A percentile compares a stretch with the other conserved stretches of the same genome.
These are phyloP conservation scores for Indicator indicator DNA, from an alignment of 2,113 vertebrate species.

Conservation along the genomic window DNA sequence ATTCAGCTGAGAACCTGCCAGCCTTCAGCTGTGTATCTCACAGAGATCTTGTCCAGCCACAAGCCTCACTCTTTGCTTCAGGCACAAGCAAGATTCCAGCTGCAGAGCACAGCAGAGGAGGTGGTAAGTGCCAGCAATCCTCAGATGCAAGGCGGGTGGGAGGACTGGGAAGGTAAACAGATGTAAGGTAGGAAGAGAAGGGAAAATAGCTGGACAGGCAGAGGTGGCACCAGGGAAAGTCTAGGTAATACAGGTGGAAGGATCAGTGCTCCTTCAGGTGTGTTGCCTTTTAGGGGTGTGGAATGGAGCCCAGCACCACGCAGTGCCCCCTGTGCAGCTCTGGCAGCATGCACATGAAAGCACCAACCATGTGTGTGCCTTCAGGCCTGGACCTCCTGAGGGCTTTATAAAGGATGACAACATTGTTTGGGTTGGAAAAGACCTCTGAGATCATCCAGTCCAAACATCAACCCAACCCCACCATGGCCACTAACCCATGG, in stretches of 20 bases:
- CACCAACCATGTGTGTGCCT: neutral
- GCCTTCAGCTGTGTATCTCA: neutral
- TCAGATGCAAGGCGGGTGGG: neutral
- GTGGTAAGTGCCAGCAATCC: neutral
- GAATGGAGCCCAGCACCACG: neutral
- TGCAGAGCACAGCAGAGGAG: neutral
- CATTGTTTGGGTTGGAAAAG: no score
- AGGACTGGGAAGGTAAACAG: neutral
- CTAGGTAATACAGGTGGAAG: neutral
- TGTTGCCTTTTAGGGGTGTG: neutral
- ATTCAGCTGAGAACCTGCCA: neutral
- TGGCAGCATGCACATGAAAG: neutral
- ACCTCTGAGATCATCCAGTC: no score
- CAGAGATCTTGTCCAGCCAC: neutral
- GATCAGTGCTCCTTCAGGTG: accelerated
- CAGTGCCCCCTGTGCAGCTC: neutral
- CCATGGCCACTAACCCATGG: no score
- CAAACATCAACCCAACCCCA: no score
- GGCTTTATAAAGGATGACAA: neutral
- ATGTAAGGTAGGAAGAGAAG: neutral
- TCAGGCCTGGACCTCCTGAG: neutral
- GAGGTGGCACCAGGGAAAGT: neutral
- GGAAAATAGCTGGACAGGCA: neutral
- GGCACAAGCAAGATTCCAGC: neutral
- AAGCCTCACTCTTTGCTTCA: neutral